Evolutionary conservation across 2,797 vertebrate genomes (phyloP).

Genomic region (Enteromius trimaculatus): DNA sequence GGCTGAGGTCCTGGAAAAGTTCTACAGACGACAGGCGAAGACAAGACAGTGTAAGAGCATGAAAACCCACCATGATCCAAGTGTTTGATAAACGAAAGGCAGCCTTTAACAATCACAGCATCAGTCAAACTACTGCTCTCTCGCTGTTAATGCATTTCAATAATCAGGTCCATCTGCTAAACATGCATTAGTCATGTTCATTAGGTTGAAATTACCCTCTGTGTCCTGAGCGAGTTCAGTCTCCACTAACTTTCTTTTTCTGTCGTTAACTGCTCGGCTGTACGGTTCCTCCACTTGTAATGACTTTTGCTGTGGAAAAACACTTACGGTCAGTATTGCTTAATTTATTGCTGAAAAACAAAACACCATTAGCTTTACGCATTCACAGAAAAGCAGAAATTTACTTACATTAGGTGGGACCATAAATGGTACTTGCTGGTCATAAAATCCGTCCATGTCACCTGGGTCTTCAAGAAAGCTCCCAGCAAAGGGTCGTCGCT

Average conservation of each 20-base stretch:
- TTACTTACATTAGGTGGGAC: constrained; percentile 88
- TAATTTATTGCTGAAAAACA: background rate
- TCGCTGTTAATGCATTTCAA: constrained; percentile 32
- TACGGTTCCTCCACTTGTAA: constrained; percentile 82
- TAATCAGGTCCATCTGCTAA: constrained; percentile 19
- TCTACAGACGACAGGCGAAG: constrained; percentile 73
- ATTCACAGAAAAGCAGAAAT: background rate
- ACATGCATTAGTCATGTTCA: constrained; percentile 36
- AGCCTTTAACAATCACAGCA: background rate
- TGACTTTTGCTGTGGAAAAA: constrained; percentile 72
- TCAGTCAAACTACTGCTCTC: constrained; percentile 10
- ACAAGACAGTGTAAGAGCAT: constrained; percentile 6
- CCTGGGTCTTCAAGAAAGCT: constrained; percentile 65
- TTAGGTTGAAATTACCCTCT: constrained; percentile 82
- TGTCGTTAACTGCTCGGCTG: constrained; percentile 80
- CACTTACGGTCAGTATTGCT: constrained; percentile 25
- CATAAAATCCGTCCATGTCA: constrained; percentile 96
- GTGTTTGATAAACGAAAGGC: constrained; percentile 19
- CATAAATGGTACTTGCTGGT: constrained; percentile 97
- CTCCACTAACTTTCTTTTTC: constrained; percentile 95
- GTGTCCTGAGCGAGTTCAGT: constrained; percentile 94
- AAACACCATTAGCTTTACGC: background rate
- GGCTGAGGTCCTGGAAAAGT: constrained; percentile 97
- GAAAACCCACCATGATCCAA: constrained; percentile 6
- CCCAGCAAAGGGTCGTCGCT: constrained; percentile 66